Base-by-base conservation (phyloP, 2,888 invertebrate species). In the Hydrotaea cyrtoneurina region DNA sequence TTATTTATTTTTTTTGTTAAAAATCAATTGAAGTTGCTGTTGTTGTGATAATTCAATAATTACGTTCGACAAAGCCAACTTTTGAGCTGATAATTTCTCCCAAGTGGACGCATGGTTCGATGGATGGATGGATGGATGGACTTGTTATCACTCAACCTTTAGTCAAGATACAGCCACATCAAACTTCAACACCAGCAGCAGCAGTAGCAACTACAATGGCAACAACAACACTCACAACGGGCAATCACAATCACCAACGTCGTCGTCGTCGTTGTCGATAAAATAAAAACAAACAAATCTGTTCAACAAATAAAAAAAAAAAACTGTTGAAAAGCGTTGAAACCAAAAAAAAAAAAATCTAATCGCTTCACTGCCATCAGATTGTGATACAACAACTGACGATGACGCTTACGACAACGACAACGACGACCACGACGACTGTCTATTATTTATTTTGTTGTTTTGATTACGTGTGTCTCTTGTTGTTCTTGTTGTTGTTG, bases 251-350 rank as follows among this genome's bases (percentile, higher is more conserved):
- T 50, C 50, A 50, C 50, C 50, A n/a, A 2, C 50, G 15, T 50
- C 2, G 15, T 50, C n/a, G 15, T 5, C n/a, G 15, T 50, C n/a
- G 50, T 5, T 7, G n/a, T n/a, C 2, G 10, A 39, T 1, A 39
- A 3, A 39, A 4, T 2, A 39, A 39, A 50, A 50, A 15, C 4
- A 50, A 50, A 50, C 50, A 50, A 50, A 50, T 50, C 50, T 50
- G 50, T 50, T 50, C 50, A 50, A n/a, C n/a, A n/a, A n/a, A n/a
- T n/a, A n/a, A n/a, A n/a, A n/a, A n/a, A n/a, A n/a, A 50, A 64
- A 64, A 64, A 64, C 64, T 64, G 64, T 64, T 36, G 62, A 62
- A 64, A 64, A 64, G 31, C 19, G 50, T 50, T 50, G n/a, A 50
- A 50, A 50, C 13, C 15, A n/a, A 43, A n/a, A 39, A 64, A 64